phyloP scores from a whole-genome alignment of 2,888 invertebrate species.

The Flexamia atlantica region DNA sequence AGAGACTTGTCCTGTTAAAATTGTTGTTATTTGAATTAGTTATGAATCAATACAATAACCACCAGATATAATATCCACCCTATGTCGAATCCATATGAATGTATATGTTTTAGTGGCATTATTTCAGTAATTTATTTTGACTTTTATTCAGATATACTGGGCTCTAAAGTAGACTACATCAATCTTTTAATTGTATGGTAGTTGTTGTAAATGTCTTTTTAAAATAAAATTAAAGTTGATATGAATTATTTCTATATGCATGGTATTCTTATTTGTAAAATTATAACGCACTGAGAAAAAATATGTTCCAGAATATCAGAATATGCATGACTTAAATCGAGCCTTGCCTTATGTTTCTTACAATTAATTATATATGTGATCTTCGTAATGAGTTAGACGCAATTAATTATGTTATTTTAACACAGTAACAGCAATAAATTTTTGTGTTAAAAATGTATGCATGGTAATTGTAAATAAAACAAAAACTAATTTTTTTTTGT shows the following conservation, averaged over 20 bases:
- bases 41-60: too few species aligned
- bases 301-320: not conserved
- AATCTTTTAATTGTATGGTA: not conserved
- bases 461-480: not conserved
- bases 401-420: too few species aligned
- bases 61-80: constrained; percentile 36
- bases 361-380: not conserved
- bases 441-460: not conserved
- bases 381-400: too few species aligned
- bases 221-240: not conserved
- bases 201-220: not conserved
- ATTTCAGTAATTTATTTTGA: not conserved
- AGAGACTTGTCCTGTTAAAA: not conserved
- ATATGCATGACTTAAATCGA: not conserved
- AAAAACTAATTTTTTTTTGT: too few species aligned
- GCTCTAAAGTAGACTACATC: not conserved
- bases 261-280: not conserved
- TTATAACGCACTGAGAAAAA: not conserved
- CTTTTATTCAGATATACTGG: too few species aligned
- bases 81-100: constrained; percentile 7
- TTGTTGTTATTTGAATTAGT: not conserved
- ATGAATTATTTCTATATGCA: not conserved
- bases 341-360: not conserved
- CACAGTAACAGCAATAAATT: too few species aligned
- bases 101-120: not conserved